Evolutionary conservation across 2,888 invertebrate species (phyloP), one percentile per base, ranked within the genome.

Genomic region (Trypoxylon attenuatum): DNA sequence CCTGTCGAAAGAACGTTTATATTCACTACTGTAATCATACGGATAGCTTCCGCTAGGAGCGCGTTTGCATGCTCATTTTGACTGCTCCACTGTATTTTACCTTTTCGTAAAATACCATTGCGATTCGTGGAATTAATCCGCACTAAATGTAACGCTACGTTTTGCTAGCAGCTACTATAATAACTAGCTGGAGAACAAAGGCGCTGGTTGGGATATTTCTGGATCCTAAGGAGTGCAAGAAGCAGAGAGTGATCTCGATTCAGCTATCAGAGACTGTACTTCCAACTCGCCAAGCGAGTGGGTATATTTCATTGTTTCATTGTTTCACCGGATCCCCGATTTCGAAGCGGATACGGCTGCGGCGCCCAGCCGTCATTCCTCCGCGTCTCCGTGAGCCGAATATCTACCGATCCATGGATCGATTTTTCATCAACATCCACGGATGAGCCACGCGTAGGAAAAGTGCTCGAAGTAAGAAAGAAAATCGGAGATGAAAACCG

Each of bases 371-470:
- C 62, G 33, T 65, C 69, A 54, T 60, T 60, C 61, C 59, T 50
- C 53, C 57, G 57, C 16, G 23, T 18, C 52, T 56, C 41, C 59
- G 39, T 61, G 74, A 47, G 59, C 74, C 64, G 71, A 59, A 74
- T 69, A 58, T 22, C 65, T 74, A 74, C 71, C 74, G 74, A 69
- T 58, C 74, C 74, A 61, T 74, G 66, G 62, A 69, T 49, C 53
- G 67, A 74, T 71, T 74, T 74, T 68, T 74, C 71, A 67, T 49
- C n/a, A n/a, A n/a, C n/a, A n/a, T n/a, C n/a, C n/a, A n/a, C n/a
- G n/a, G 16, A 51, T 61, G 51, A 13, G n/a, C 33, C 33, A n/a
- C n/a, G n/a, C n/a, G n/a, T n/a, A n/a, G 57, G 61, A 70, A 57
- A 47, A 47, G 39, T 15, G 43, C 67, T 51, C 62, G 57, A 53